A percentile compares a stretch with the other conserved stretches of the same genome.
Conservation (phyloP, 2,888 invertebrate genomes). For the Amphiduros pacificus region DNA sequence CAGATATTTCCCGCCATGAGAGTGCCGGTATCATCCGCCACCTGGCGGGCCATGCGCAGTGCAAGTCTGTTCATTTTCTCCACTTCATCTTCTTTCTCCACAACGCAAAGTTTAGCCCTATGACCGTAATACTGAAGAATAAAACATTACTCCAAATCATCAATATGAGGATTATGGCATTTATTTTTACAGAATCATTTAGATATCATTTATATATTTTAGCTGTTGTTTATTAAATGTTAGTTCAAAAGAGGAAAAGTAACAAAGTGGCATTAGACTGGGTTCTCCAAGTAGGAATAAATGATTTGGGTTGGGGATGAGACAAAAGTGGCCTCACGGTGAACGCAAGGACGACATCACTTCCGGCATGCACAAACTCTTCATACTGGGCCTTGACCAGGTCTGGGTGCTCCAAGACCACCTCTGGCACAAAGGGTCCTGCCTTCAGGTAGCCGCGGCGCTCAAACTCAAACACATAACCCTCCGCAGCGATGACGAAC, state of each 20-base stretch:
- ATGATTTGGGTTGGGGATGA: no score
- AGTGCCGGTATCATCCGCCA: constrained; percentile 48
- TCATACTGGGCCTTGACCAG: constrained; percentile 44
- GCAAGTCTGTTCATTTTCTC: constrained; percentile 47
- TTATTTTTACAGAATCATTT: no score
- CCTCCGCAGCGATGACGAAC: constrained; percentile 44
- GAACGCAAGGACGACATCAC: constrained; percentile 53
- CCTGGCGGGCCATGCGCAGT: constrained; percentile 48
- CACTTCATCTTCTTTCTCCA: constrained; percentile 47
- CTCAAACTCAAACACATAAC: constrained; percentile 51
- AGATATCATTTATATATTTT: no score
- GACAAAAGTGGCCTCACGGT: no score
- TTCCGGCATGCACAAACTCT: constrained; percentile 56
- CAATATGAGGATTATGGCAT: no score
- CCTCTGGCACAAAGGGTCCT: constrained; percentile 47
- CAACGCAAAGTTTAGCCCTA: constrained; percentile 45
- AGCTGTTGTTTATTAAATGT: no score
- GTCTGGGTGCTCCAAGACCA: constrained; percentile 48
- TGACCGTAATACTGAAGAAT: constrained; percentile 51
- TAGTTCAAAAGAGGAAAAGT: no score
- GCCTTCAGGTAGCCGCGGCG: constrained; percentile 47
- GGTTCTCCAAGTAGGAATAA: no score
- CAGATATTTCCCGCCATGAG: constrained; percentile 55
- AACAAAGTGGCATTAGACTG: no score
- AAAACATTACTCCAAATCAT: no score